Conservation (phyloP, 2,888 invertebrate genomes). For the Amphipoea lucens region DNA sequence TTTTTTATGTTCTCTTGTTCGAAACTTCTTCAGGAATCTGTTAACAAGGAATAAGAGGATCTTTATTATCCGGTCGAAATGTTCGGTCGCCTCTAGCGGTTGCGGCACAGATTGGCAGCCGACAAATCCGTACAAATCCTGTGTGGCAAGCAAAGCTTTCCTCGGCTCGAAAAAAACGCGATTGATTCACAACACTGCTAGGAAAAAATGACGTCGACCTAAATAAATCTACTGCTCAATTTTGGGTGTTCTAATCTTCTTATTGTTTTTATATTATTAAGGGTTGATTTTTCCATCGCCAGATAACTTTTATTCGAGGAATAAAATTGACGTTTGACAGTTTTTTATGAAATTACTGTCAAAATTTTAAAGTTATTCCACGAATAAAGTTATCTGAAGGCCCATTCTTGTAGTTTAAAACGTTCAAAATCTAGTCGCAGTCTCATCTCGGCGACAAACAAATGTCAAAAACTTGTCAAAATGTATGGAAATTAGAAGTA, state of each 20-base stretch:
- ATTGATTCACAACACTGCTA: conserved; percentile 79
- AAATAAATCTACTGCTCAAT: conserved; percentile 28
- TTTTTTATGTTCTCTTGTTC: conserved; percentile 69
- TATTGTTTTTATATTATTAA: not conserved
- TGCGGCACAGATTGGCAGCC: conserved; percentile 83
- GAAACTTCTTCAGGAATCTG: conserved; percentile 77
- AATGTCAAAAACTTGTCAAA: no score
- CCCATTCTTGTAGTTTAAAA: no score
- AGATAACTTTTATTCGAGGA: no score
- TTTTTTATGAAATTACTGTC: no score
- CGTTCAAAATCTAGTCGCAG: no score
- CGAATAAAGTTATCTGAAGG: no score
- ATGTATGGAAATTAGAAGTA: no score
- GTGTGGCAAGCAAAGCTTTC: conserved; percentile 74
- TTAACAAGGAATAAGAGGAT: conserved; percentile 83
- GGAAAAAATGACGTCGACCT: conserved; percentile 52
- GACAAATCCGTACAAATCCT: conserved; percentile 87
- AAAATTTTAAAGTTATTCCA: no score
- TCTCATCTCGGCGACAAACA: no score
- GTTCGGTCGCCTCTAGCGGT: conserved; percentile 82
- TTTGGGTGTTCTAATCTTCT: conserved; percentile 12
- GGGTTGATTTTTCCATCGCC: no score
- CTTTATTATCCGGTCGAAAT: conserved; percentile 83
- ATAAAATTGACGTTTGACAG: no score
- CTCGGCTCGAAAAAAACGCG: conserved; percentile 79